Evolutionary conservation across 1,140 invertebrate species (phyloP).

Genomic region (Habropoda laboriosa): DNA sequence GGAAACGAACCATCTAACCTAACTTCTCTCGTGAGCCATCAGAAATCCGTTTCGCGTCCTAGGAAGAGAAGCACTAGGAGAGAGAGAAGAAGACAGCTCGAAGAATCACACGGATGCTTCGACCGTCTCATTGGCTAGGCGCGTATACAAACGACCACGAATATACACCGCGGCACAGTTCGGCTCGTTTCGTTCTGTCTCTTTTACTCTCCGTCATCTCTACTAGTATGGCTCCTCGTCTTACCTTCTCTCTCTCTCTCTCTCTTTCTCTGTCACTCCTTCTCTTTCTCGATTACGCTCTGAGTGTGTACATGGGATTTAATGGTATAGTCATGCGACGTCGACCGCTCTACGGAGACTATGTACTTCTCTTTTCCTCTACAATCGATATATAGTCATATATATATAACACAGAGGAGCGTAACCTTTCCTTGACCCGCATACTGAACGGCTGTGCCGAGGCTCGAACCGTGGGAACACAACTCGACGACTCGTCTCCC

Average conservation of each 20-base stretch:
- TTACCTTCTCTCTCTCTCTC: slow-evolving; percentile 17
- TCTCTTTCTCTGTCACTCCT: slow-evolving; percentile 26
- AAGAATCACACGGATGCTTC: slow-evolving; percentile 11
- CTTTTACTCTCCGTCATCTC: not conserved
- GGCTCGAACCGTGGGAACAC: slow-evolving; percentile 82
- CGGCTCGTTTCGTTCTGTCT: slow-evolving; percentile 22
- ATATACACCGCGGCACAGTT: slow-evolving; percentile 38
- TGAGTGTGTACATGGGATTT: slow-evolving; percentile 67
- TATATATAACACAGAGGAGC: slow-evolving; percentile 67
- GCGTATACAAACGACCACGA: slow-evolving; percentile 4
- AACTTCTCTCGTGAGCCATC: not conserved
- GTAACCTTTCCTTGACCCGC: slow-evolving; percentile 83
- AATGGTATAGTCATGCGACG: slow-evolving; percentile 76
- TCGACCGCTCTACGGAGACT: slow-evolving; percentile 57
- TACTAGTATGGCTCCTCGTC: too few relatives aligned
- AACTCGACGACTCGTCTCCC: slow-evolving; percentile 80
- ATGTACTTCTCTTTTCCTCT: slow-evolving; percentile 25
- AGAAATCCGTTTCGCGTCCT: slow-evolving; percentile 27
- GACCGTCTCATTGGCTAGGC: slow-evolving; percentile 9
- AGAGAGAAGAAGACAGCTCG: slow-evolving; percentile 13
- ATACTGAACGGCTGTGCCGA: slow-evolving; percentile 82
- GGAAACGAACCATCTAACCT: too few relatives aligned
- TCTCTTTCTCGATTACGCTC: slow-evolving; percentile 42
- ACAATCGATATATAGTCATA: not conserved
- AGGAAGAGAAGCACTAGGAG: not conserved